Base-by-base conservation (phyloP, 2,888 invertebrate genomes). In the Ophonus ardosiacus region DNA sequence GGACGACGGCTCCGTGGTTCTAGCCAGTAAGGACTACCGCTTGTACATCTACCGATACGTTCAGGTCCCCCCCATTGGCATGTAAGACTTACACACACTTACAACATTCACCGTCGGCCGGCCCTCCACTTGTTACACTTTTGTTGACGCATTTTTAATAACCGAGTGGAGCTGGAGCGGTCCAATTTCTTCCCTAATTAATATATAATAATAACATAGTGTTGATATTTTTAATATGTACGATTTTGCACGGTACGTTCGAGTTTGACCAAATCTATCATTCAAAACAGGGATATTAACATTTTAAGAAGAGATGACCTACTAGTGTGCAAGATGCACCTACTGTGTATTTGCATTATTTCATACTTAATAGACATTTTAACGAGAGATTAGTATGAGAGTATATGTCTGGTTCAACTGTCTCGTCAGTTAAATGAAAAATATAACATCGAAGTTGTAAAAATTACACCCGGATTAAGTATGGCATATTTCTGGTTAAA, bases 1-100 rank as follows among this genome's bases (percentile, higher is more conserved):
- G 98, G 98, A 99, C 90, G 99, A 99, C 90, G 99, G 99, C 57
- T 98, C 98, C 82, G 99, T 99, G 85, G 99, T 99, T 68, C 94
- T 99, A 89, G 99, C 99, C 88, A 98, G 98, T 93, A 99, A 99
- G 93, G 99, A 99, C 92, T 99, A 99, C 92, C 96, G 99, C 86
- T 96, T 99, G 87, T 99, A 99, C 94, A 98, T 99, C 92, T 99
- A 99, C 93, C 97, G 99, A 92, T 99, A 99, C 93, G 97, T 98
- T 89, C 97, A 97, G 93, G 96, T 97, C 90, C 97, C 97, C 90
- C 97, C 97, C 86, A 96, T 97, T 90, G 96, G 96, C 90, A 94
- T 96, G 93, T 96, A 93, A 90, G 31, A 79, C 59, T 61, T 18
- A 61, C 59, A 31, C 6, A 5, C 6, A 31, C 56, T n/a, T n/a